Conservation (phyloP, 2,797 vertebrate genomes). For the Microtus californicus region DNA sequence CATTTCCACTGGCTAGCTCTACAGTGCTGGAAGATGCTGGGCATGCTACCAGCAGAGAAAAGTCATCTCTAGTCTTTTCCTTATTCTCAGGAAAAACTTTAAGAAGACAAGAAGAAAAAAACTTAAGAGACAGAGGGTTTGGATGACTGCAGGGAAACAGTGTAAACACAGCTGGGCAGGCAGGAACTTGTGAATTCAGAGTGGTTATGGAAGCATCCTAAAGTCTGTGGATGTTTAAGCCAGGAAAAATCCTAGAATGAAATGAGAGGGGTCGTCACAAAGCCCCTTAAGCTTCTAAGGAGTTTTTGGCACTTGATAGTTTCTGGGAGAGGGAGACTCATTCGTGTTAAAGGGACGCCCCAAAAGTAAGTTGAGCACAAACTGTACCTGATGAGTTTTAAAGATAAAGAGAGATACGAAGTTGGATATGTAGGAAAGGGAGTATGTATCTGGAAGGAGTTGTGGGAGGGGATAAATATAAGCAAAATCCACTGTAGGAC, state of each 20-base stretch:
- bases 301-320: neutral
- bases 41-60: neutral
- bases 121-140: neutral
- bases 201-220: too few species aligned
- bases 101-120: neutral
- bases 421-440: neutral
- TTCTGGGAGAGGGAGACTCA: neutral
- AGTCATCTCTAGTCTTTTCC: neutral
- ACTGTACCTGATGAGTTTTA: neutral
- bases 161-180: neutral
- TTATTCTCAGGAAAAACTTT: too few species aligned
- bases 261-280: too few species aligned
- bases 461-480: neutral
- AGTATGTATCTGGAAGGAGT: neutral
- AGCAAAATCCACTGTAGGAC: neutral
- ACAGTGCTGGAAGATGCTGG: neutral
- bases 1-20: neutral
- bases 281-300: neutral
- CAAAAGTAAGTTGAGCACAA: neutral
- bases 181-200: neutral
- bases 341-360: neutral
- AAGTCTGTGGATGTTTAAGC: neutral
- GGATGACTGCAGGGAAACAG: neutral
- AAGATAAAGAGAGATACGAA: neutral
- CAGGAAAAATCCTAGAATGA: neutral